Conservation (phyloP, 64 coral and sea anemone genomes). For the Porites lutea region DNA sequence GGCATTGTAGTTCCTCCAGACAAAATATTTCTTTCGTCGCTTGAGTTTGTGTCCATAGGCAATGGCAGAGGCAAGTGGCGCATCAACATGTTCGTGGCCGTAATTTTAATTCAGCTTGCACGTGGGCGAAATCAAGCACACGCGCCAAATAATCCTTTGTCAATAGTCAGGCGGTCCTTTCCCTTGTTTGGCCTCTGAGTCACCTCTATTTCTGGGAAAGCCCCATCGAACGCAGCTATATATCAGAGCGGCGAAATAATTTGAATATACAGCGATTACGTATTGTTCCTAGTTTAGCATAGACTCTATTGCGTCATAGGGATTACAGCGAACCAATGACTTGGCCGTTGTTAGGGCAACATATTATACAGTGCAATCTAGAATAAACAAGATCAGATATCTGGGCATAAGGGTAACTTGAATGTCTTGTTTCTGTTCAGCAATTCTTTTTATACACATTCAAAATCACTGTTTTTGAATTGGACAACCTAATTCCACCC, state of each 20-base stretch:
- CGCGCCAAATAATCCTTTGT: constrained; percentile 11
- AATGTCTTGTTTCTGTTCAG: too few relatives aligned
- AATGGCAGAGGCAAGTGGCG: constrained; percentile 35
- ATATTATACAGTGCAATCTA: too few relatives aligned
- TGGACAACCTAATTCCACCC: too few relatives aligned
- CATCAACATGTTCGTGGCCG: constrained; percentile 26
- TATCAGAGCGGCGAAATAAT: neutral
- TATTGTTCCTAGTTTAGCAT: neutral
- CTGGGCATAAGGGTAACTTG: too few relatives aligned
- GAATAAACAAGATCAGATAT: too few relatives aligned
- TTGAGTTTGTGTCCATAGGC: constrained; percentile 40
- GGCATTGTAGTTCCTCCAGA: constrained; percentile 56
- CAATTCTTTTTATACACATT: too few relatives aligned
- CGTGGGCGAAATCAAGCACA: constrained; percentile 47
- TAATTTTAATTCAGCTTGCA: constrained; percentile 13
- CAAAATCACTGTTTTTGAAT: too few relatives aligned
- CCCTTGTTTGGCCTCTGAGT: neutral
- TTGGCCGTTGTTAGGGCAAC: neutral
- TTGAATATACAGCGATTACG: neutral
- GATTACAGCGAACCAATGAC: neutral
- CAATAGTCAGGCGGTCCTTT: neutral
- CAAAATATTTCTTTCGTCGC: constrained; percentile 38
- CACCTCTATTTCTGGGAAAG: constrained; percentile 81
- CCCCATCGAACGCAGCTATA: constrained; percentile 44
- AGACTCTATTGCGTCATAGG: neutral